Base-by-base conservation (phyloP, 1,140 invertebrate species). In the Chionoecetes opilio region DNA sequence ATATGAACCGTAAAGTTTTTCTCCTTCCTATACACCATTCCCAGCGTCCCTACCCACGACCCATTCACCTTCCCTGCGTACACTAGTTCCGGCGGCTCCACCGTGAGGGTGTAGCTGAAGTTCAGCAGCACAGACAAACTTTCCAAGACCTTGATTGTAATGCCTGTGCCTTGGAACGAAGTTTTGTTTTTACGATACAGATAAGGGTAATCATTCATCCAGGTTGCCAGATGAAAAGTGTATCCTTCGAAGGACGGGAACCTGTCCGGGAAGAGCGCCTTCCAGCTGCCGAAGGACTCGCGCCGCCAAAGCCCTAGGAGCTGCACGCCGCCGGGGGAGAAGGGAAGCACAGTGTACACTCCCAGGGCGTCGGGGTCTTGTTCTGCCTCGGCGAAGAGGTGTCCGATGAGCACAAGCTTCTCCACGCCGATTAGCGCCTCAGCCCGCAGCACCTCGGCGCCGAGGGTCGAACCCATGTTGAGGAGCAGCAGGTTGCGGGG, bases 401-500 rank as follows among this genome's bases (percentile, higher is more conserved):
- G 8, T 2, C 37, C 38, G 37, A 90, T 90, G 3, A 90, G 88
- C 11, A n/a, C 88, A 0, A 90, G 35, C 21, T 90, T 90, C 88
- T 90, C 88, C 38, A 90, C 88, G 31, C 26, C 11, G 37, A 37
- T 41, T 2, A 90, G 17, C 29, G 37, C 38, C 37, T 90, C 88
- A 14, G 41, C 35, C 26, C n/a, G 6, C 32, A 90, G 26, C 0
- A 90, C 29, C 11, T 38, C 37, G 88, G 9, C 17, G 34, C 38
- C 37, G 29, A 26, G 34, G 37, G 11, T 3, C 29, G 37, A 17
- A 3, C 37, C 34, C 88, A 90, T 21, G 26, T 38, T 90, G 3
- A 90, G 31, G 38, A 90, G 35, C 0, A 90, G 88, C n/a, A 90
- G 46, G 88, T 90, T 8, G 29, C 88, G 34, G n/a, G 88, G 88